phyloP scores from a whole-genome alignment of 2,797 vertebrate genomes.

The Avahi laniger region DNA sequence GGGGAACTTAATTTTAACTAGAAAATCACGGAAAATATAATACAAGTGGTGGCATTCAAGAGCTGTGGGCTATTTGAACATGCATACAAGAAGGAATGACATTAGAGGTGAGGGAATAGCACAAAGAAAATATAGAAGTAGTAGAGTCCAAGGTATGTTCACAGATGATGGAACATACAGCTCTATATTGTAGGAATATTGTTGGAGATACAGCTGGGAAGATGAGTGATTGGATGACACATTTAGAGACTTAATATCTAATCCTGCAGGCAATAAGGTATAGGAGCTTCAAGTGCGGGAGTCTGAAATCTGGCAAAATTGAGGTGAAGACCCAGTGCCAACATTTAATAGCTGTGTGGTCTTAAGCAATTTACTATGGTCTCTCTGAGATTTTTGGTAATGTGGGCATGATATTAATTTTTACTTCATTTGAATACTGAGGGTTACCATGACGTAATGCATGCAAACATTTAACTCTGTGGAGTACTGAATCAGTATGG shows the following conservation, averaged over 20 bases:
- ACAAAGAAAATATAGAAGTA: neutral
- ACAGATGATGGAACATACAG: neutral
- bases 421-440: neutral
- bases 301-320: neutral
- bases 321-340: neutral
- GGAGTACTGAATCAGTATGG: neutral
- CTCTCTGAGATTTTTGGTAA: neutral
- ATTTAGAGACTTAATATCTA: neutral
- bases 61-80: neutral
- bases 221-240: neutral
- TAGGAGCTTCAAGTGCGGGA: neutral
- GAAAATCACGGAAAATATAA: neutral
- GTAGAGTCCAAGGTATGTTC: neutral
- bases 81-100: neutral
- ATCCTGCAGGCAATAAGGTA: neutral
- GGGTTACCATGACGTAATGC: neutral
- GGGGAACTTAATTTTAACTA: neutral
- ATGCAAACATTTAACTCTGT: neutral
- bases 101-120: neutral
- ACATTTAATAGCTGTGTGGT: neutral
- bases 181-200: neutral
- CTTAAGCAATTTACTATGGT: neutral
- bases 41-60: neutral
- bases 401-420: neutral
- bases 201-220: neutral